These are phyloP conservation scores for Drosophila suboccidentalis DNA, from an alignment of 2,888 invertebrate genomes.

Conservation along the genomic window DNA sequence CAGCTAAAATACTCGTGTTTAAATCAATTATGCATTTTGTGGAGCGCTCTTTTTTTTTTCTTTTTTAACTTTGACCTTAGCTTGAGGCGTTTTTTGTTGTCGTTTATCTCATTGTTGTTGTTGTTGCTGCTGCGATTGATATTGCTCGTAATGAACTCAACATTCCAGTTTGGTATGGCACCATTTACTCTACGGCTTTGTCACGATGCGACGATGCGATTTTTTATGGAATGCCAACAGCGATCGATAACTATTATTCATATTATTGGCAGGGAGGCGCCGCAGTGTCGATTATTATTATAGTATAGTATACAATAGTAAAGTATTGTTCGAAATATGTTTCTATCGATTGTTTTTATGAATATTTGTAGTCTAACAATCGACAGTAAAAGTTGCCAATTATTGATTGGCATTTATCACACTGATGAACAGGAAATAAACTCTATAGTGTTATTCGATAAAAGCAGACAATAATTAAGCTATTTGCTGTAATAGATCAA, in stretches of 20 bases:
- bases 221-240: constrained; percentile 66
- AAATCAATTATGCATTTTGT: constrained; percentile 81
- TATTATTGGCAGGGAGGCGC: constrained; percentile 59
- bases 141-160: constrained; percentile 62
- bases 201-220: constrained; percentile 68
- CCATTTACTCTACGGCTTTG: constrained; percentile 68
- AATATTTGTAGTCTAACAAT: neutral
- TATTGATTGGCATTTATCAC: neutral
- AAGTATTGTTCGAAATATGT: neutral
- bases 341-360: constrained; percentile 8
- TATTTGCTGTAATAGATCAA: no score
- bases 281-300: constrained; percentile 52
- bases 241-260: constrained; percentile 67
- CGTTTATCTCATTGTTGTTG: constrained; percentile 46
- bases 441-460: neutral
- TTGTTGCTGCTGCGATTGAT: constrained; percentile 28
- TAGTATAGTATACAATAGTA: constrained; percentile 4
- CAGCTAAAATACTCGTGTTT: constrained; percentile 67
- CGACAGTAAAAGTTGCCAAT: neutral
- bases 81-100: constrained; percentile 69
- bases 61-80: constrained; percentile 80
- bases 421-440: neutral
- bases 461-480: no score
- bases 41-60: constrained; percentile 60
- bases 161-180: constrained; percentile 78